Evolutionary conservation across 1,140 invertebrate genomes (phyloP), one percentile per base, ranked within the genome.

Genomic region (Gryllus bimaculatus): DNA sequence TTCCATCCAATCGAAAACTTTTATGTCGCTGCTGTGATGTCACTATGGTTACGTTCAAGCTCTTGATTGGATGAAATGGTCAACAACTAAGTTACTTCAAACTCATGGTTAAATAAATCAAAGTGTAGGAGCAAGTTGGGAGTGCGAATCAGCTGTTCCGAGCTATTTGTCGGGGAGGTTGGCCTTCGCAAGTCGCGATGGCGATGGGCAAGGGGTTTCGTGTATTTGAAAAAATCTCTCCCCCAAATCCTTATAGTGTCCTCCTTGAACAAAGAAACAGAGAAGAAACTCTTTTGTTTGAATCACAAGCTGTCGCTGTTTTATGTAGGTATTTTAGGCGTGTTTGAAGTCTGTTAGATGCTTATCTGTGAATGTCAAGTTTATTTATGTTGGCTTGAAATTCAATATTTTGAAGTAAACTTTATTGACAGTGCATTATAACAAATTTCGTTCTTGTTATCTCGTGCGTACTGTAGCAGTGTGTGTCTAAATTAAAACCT

Each of bases 201-300:
- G 94, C 95, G 84, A 94, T 98, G 92, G 95, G 95, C 82, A 97
- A 97, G 88, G 91, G 92, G 77, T 97, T 95, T 87, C 93, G 95
- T 82, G 92, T 97, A 82, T 91, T 95, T 82, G 95, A 97, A 85
- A 96, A 96, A 87, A 90, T 92, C 81, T 91, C 92, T 81, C 92
- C 93, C 15, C 91, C 93, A 76, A 93, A 91, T 86, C 93, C 94
- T n/a, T 96, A 97, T 84, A 96, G 95, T 85, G 90, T 98, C 81
- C 88, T 98, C 77, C 87, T 98, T 79, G 95, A 97, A 85, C 94
- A 95, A 83, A 90, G 95, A 84, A 92, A 93, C 85, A 93, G 93
- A 87, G 93, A 93, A 83, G 92, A 94, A 81, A 93, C 95, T 76
- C 88, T 98, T 73, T 88, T 98, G 74, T 96, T 98, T 83, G 96